A percentile compares a stretch with the other conserved stretches of the same genome.
These are phyloP conservation scores for Psittacula echo DNA, from an alignment of 2,797 vertebrate species.

Conservation along the genomic window DNA sequence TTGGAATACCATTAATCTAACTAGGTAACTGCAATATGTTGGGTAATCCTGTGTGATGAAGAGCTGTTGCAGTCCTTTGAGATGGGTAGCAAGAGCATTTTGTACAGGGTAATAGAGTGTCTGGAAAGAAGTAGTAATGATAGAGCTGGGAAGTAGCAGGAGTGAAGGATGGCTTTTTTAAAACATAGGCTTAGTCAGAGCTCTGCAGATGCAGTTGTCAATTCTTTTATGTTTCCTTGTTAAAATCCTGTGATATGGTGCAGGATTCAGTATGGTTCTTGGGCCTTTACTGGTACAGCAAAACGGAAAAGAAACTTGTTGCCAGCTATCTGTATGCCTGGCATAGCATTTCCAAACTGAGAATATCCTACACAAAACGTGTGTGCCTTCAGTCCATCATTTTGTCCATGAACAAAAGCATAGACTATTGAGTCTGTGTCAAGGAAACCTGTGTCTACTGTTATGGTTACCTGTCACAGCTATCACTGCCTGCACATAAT, in stretches of 20 bases:
- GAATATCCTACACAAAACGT: not conserved
- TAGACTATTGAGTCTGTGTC: not conserved
- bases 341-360: not conserved
- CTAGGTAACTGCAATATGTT: not conserved
- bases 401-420: not conserved
- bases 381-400: not conserved
- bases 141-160: not conserved
- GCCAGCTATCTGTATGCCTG: not conserved
- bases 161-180: conserved; percentile 27
- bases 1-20: conserved; percentile 3
- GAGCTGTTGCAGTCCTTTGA: conserved; percentile 40
- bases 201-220: not conserved
- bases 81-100: not conserved
- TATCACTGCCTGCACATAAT: not conserved
- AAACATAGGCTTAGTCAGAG: conserved; percentile 34
- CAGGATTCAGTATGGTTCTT: not conserved
- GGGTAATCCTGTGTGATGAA: conserved; percentile 12
- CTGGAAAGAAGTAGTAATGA: not conserved
- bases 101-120: not conserved
- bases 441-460: not conserved
- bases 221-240: conserved; percentile 7
- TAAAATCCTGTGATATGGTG: not conserved
- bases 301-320: not conserved
- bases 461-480: not conserved
- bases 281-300: not conserved